A percentile compares a stretch with the other conserved stretches of the same genome.
Evolutionary conservation across 2,888 invertebrate species (phyloP).

Genomic region (Meganola albula): DNA sequence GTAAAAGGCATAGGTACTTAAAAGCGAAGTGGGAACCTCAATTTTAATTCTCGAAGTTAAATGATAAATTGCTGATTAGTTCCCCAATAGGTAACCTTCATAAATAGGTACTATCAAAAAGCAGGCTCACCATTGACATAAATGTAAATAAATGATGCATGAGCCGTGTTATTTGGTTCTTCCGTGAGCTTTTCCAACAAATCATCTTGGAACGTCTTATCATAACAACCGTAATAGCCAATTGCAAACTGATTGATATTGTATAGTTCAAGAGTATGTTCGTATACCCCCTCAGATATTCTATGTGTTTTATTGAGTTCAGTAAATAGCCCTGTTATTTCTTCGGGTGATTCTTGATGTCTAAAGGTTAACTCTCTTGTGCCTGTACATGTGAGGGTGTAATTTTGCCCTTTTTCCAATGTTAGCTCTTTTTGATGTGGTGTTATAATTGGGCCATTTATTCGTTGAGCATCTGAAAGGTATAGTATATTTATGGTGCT

Average conservation of each 20-base stretch:
- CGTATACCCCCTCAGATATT: constrained; percentile 38
- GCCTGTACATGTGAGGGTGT: constrained; percentile 53
- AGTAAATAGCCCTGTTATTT: constrained; percentile 37
- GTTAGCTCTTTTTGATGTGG: constrained; percentile 51
- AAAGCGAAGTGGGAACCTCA: no score
- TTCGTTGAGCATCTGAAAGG: constrained; percentile 59
- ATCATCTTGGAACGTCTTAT: constrained; percentile 48
- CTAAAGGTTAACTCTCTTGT: constrained; percentile 44
- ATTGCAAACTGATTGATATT: constrained; percentile 66
- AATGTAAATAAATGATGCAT: constrained; percentile 60
- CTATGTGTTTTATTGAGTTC: constrained; percentile 16
- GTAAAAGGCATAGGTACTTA: no score
- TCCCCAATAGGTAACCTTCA: no score
- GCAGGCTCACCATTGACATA: constrained; percentile 64
- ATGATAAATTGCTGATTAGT: no score
- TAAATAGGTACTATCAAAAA: no score
- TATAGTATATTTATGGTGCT: no score
- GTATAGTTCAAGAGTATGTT: constrained; percentile 60
- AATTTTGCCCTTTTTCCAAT: constrained; percentile 61
- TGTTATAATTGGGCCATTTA: constrained; percentile 51
- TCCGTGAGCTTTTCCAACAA: constrained; percentile 44
- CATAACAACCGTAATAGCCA: constrained; percentile 77
- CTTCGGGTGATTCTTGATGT: constrained; percentile 57
- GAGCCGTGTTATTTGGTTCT: constrained; percentile 53
- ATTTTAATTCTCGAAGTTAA: no score